Base-by-base conservation (phyloP, 2,888 invertebrate species). In the Lasioglossum leucozonium region DNA sequence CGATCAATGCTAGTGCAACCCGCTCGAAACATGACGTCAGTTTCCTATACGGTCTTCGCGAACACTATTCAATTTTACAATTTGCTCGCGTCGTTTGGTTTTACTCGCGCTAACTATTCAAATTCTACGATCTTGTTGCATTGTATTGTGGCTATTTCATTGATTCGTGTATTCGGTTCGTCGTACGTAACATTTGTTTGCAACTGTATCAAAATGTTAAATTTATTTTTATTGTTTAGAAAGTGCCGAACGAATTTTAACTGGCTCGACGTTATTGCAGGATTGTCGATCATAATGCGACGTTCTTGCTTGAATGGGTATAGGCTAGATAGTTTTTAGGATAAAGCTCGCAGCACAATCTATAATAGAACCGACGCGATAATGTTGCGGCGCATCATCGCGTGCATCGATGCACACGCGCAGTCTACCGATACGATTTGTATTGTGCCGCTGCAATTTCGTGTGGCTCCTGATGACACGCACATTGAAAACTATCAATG, bases 371-470 rank as follows among this genome's bases (percentile, higher is more conserved):
- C 71, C 72, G 77, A 82, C 67, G 77, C 77, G 88, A 88, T 88
- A 85, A 88, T 86, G 81, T 85, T 81, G 83, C 65, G 78, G 81
- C 88, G 74, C 85, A 81, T 82, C 76, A 74, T 80, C 77, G 80
- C 62, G 78, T 77, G 88, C 88, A 85, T 75, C 88, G 78, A 79
- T 83, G 86, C 79, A 83, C 85, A 85, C 75, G 78, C 75, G 88
- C 87, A 80, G 78, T 62, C 81, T 78, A 75, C 76, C 78, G 77
- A 75, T 81, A 79, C 85, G 75, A 83, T 85, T 78, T 78, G 44
- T 55, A 88, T 85, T 76, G 73, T 77, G 44, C 74, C 40, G 47
- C 55, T 77, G 81, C 65, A 81, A 88, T 85, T 85, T 75, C 73
- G 74, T 69, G 85, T 71, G 67, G 67, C 77, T 82, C 44, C 44